Evolutionary conservation across 2,113 vertebrate genomes (phyloP).

Genomic region (Brachypodius melanocephalos): DNA sequence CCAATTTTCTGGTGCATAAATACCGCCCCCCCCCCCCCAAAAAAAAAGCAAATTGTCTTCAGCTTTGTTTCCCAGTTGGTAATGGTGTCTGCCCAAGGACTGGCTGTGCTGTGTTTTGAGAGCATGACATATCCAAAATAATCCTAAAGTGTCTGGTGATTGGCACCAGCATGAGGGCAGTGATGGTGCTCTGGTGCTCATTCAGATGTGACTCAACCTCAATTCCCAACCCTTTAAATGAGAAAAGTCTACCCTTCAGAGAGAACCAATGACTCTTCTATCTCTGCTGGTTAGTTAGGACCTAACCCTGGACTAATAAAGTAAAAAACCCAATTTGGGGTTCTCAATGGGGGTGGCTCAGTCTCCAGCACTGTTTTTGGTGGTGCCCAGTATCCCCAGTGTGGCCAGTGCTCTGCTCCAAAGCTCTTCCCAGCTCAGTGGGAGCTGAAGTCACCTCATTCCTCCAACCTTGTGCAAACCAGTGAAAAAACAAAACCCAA

Average conservation of each 20-base stretch:
- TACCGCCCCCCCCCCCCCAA: too few species aligned
- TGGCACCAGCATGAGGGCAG: background rate
- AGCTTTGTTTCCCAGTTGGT: background rate
- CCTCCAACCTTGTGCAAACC: background rate
- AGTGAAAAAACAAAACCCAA: background rate
- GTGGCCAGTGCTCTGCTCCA: background rate
- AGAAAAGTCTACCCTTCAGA: background rate
- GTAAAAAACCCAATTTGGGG: background rate
- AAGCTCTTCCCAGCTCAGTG: background rate
- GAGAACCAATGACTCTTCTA: background rate
- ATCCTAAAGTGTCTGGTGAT: too few species aligned
- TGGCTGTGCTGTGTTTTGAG: background rate
- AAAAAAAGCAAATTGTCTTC: background rate
- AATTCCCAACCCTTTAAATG: background rate
- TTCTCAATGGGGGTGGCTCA: background rate
- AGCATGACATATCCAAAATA: background rate
- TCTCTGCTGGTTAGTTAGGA: background rate
- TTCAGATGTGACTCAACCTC: background rate
- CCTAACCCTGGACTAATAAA: background rate
- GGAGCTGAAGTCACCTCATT: background rate
- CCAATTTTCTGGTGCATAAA: background rate
- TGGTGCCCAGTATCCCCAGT: background rate
- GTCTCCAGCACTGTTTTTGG: background rate
- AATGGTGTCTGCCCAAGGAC: background rate
- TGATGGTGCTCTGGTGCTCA: background rate